phyloP scores from a whole-genome alignment of 2,113 vertebrate genomes.

The Cyprinodon variegatus region DNA sequence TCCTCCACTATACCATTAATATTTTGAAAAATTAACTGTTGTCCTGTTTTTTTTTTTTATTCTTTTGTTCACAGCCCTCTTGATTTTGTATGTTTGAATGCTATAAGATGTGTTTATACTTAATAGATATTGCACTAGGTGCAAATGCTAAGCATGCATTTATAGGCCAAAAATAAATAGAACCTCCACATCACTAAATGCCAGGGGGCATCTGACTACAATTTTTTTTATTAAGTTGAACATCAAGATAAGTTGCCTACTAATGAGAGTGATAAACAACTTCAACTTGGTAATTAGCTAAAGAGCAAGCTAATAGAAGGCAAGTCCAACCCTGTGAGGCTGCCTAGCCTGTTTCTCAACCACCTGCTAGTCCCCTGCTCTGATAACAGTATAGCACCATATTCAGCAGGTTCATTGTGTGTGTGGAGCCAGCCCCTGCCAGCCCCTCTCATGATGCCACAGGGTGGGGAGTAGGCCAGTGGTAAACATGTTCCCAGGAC shows the following conservation, averaged over 20 bases:
- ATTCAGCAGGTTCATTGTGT: constrained; percentile 85
- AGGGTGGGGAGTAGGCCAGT: constrained; percentile 59
- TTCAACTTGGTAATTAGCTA: constrained; percentile 27
- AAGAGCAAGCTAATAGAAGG: constrained; percentile 23
- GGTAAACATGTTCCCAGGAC: constrained; percentile 79
- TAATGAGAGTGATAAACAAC: constrained; percentile 12
- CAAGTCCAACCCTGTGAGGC: constrained; percentile 32
- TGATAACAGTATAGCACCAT: constrained; percentile 60
- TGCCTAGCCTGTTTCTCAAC: constrained; percentile 53
- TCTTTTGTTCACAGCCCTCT: too few relatives aligned
- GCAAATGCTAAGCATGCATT: neutral
- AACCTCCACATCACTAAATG: constrained; percentile 12
- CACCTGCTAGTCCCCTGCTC: constrained; percentile 35
- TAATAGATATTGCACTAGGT: neutral
- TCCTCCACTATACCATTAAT: too few relatives aligned
- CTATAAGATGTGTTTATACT: neutral
- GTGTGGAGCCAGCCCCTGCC: constrained; percentile 12
- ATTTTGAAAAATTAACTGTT: too few relatives aligned
- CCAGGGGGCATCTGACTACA: constrained; percentile 5
- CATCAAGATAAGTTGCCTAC: too few relatives aligned
- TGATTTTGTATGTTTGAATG: neutral
- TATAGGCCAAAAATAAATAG: constrained; percentile 21
- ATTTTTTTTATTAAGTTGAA: too few relatives aligned
- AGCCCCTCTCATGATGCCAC: constrained; percentile 60
- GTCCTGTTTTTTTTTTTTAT: too few relatives aligned